phyloP scores from a whole-genome alignment of 92 coral and sea anemone genomes.

The Chrysogorgia sp. region DNA sequence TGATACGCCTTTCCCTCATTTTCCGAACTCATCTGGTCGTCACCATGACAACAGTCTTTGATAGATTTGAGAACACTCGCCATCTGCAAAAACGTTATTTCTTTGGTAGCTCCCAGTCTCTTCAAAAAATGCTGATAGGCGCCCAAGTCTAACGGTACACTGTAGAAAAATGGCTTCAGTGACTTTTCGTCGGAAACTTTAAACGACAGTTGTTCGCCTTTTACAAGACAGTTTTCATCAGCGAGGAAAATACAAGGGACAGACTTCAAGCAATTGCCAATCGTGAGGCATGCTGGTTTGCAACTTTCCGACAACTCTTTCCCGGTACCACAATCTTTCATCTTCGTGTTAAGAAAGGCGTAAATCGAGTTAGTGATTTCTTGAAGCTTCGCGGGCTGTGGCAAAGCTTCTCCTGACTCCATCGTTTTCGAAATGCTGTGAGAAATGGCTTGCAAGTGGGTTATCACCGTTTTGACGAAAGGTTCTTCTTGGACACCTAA shows the following conservation, averaged over 20 bases:
- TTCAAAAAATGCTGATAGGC: constrained; percentile 32
- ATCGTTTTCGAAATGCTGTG: neutral
- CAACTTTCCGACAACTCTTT: constrained; percentile 62
- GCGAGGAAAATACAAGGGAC: constrained; percentile 39
- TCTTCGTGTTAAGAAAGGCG: neutral
- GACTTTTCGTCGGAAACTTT: constrained; percentile 11
- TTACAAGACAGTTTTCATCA: constrained; percentile 19
- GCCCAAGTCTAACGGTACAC: constrained; percentile 23
- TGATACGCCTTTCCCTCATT: neutral
- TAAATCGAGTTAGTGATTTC: neutral
- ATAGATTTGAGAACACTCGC: constrained; percentile 29
- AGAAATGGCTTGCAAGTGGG: neutral
- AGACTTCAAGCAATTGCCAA: constrained; percentile 53
- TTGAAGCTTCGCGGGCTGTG: neutral
- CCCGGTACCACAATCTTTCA: neutral
- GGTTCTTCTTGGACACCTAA: neutral
- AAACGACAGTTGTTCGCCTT: constrained; percentile 27
- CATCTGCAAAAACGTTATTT: constrained; percentile 14
- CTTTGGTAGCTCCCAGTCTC: constrained; percentile 36
- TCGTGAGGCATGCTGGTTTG: constrained; percentile 65
- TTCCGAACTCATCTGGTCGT: constrained; percentile 5
- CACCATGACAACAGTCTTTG: constrained; percentile 34
- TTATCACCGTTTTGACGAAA: neutral
- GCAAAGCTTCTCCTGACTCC: neutral
- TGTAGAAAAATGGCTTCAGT: constrained; percentile 36